Base-by-base conservation (phyloP, 2,113 vertebrate species). In the Cebidichthys violaceus region DNA sequence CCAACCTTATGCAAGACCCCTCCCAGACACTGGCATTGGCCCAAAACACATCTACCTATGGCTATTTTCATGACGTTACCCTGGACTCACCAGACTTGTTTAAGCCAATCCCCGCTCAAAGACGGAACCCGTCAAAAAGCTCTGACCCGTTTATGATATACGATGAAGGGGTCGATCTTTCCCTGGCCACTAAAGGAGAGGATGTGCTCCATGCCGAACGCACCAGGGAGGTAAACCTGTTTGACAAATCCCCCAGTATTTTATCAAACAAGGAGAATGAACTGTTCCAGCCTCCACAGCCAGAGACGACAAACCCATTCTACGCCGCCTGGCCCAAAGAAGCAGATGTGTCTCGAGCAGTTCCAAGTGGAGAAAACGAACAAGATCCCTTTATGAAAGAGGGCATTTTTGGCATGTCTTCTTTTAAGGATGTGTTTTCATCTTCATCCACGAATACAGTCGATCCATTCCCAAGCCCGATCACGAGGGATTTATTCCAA, bases 401-500 rank as follows among this genome's bases (percentile, higher is more conserved):
- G 1, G 20, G 66, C 3, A 6, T 22, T 22, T 84, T 84, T 7
- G 47, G 4, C 9, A 10, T 9, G 1, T 45, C 61, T 10, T 47
- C 65, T 17, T 45, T 20, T 4, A 29, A 52, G 10, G 86, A 90
- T 11, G 0, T 13, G 8, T 92, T 94, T 68, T 86, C 89, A 9
- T 27, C 80, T 1, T 73, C 67, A 9, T 88, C 83, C 0, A 55
- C 39, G 0, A 41, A 67, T 24, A 0, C 70, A 5, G 6, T 47
- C 0, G 79, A 93, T 29, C 69, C 81, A 0, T 90, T 92, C 61
- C 24, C 82, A 52, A 90, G 86, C 39, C 84, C 85, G 0, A 29
- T 90, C 1, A 6, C 61, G 17, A 88, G 64, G 54, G 50, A 87
- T 74, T 69, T 91, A 65, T 90, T 93, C 57, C 54, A 79, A 35